Evolutionary conservation across 2,888 invertebrate species (phyloP).

Genomic region (Laothoe populi): DNA sequence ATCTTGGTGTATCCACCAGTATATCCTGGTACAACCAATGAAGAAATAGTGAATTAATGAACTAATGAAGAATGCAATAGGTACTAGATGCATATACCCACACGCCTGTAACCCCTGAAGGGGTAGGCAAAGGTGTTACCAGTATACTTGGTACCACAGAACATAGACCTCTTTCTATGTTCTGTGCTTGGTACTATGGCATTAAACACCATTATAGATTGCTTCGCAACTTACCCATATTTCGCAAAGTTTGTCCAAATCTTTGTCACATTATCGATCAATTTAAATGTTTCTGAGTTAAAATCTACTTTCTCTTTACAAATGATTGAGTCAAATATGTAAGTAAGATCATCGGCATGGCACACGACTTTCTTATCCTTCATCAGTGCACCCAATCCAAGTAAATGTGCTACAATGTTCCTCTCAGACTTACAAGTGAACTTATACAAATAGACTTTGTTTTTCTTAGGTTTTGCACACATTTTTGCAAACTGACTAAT

Average conservation of each 20-base stretch:
- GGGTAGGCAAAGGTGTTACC: too few species aligned
- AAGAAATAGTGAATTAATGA: too few species aligned
- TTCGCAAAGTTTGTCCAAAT: constrained; percentile 69
- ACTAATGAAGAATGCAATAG: too few species aligned
- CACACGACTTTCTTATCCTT: constrained; percentile 43
- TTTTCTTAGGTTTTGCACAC: constrained; percentile 41
- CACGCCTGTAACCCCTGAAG: too few species aligned
- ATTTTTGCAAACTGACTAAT: constrained; percentile 48
- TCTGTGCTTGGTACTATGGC: too few species aligned
- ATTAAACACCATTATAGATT: neutral
- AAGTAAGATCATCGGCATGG: constrained; percentile 58
- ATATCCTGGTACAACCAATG: too few species aligned
- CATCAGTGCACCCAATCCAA: constrained; percentile 38
- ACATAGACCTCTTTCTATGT: too few species aligned
- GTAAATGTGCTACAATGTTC: constrained; percentile 47
- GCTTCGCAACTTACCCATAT: constrained; percentile 26
- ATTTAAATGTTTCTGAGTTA: constrained; percentile 47
- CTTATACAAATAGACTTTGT: constrained; percentile 58
- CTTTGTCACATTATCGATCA: constrained; percentile 55
- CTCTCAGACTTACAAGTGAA: constrained; percentile 58
- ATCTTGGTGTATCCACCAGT: too few species aligned
- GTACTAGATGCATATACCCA: too few species aligned
- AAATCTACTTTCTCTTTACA: constrained; percentile 42
- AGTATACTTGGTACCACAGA: too few species aligned
- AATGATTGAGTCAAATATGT: constrained; percentile 51